Base-by-base conservation (phyloP, 2,113 vertebrate genomes). In the Mobula birostris region DNA sequence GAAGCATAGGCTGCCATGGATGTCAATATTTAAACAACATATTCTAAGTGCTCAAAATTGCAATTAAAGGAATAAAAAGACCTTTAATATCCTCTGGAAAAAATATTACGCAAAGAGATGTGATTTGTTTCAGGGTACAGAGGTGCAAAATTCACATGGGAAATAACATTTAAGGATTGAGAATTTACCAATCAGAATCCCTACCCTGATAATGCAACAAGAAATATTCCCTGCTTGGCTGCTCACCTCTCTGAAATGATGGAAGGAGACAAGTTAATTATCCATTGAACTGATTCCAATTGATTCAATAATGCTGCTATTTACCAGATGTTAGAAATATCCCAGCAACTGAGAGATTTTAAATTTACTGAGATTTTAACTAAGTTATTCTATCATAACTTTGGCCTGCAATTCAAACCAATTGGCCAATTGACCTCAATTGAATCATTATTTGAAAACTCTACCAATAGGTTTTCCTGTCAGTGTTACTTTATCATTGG, bases 211-310 rank as follows among this genome's bases (percentile, higher is more conserved):
- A 21, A 58, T 85, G 48, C 40, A 61, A 15, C 14, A 36, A 68
- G 29, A 66, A 66, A 90, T 68, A 68, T 90, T 90, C 61, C 85
- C 85, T 90, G 85, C 85, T 66, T 90, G 61, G 15, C 61, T 17
- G 32, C 61, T 90, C 85, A n/a, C 63, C 66, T 63, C 61, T 90
- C 66, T 90, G 85, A 90, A 66, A 90, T 68, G 85, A 90, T 90
- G 85, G 58, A 90, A 68, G 29, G n/a, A 68, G 85, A 90, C 85
- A 88, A 88, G 29, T 66, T 66, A 90, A 90, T 90, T 90, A 90
- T 17, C 58, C 85, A 90, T 63, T 90, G 85, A 90, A 68, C 61
- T 19, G 85, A 66, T 90, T 68, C 85, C 61, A 68, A 32, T 90
- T 68, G 85, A 90, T 90, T 90, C 85, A 90, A 32, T 90, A 90